Evolutionary conservation across 2,888 invertebrate genomes (phyloP), one percentile per base, ranked within the genome.

Genomic region (Euplexia lucipara): DNA sequence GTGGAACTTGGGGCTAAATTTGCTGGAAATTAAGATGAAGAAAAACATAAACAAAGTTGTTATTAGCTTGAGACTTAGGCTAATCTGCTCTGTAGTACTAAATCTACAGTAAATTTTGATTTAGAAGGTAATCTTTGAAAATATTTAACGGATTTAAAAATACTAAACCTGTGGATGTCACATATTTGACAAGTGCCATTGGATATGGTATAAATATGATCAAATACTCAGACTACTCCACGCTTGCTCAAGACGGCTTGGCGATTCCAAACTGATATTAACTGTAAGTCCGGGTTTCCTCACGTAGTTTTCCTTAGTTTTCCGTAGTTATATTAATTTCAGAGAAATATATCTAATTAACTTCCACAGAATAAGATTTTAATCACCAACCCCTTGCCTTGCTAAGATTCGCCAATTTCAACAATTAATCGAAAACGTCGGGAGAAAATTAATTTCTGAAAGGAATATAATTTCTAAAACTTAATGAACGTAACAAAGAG

Each of bases 401-500:
- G n/a, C 75, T 69, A 73, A 79, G 78, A 83, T 83, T 84, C 82
- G 63, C 83, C 83, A 84, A 86, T 86, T 83, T 75, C 77, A 37
- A 73, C 80, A 83, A 86, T 86, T 83, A 85, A 85, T 87, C 83
- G 85, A 78, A 83, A 79, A 30, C 79, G 82, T 83, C 80, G 79
- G 75, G 62, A 32, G 75, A 77, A 85, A 87, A 86, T 86, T 85
- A 85, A 86, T 86, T 85, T 83, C 74, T 79, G 70, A 73, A 75
- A 79, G 72, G 74, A 80, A 73, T 71, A 86, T 86, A 84, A 82
- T 82, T 85, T 76, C 78, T 57, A 30, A 70, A 81, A 80, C 75
- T 77, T 82, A 86, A 86, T 86, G 79, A 84, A 85, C 81, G 72
- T 84, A 84, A 84, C 83, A 83, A 84, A 84, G 78, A 80, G 79